phyloP scores from a whole-genome alignment of 2,797 vertebrate species.

The Tadarida brasiliensis region DNA sequence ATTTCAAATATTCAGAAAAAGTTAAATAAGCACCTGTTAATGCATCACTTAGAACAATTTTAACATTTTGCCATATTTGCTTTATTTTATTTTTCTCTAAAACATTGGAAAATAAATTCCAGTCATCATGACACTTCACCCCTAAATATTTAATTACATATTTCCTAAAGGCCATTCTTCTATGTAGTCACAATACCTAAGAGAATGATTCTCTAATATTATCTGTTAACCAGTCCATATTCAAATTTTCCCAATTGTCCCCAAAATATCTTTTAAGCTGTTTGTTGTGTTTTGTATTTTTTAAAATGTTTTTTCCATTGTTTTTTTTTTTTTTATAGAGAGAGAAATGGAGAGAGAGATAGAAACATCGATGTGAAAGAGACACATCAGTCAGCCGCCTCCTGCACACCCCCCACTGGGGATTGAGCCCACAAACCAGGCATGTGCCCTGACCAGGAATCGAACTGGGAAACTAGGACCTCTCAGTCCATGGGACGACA shows the following conservation, averaged over 20 bases:
- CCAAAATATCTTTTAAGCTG: neutral
- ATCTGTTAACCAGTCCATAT: neutral
- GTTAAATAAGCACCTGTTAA: neutral
- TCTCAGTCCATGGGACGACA: no score
- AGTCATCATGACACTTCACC: neutral
- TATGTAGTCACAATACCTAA: neutral
- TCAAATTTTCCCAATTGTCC: neutral
- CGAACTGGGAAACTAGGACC: no score
- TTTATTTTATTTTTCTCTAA: conserved; percentile 47
- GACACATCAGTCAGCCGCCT: no score
- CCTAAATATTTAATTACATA: neutral
- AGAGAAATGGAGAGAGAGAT: no score
- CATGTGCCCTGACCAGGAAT: no score
- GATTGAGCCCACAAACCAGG: no score
- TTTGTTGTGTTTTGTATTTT: neutral
- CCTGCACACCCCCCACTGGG: no score
- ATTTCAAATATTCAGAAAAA: neutral
- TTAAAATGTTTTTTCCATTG: neutral
- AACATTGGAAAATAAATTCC: conserved; percentile 46
- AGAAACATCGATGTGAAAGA: no score
- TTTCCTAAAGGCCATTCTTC: neutral
- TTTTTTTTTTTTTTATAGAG: no score
- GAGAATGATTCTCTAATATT: neutral
- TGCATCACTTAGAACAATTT: neutral
- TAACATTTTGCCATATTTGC: conserved; percentile 37